phyloP scores from a whole-genome alignment of 2,113 vertebrate species.

The Etheostoma cragini region DNA sequence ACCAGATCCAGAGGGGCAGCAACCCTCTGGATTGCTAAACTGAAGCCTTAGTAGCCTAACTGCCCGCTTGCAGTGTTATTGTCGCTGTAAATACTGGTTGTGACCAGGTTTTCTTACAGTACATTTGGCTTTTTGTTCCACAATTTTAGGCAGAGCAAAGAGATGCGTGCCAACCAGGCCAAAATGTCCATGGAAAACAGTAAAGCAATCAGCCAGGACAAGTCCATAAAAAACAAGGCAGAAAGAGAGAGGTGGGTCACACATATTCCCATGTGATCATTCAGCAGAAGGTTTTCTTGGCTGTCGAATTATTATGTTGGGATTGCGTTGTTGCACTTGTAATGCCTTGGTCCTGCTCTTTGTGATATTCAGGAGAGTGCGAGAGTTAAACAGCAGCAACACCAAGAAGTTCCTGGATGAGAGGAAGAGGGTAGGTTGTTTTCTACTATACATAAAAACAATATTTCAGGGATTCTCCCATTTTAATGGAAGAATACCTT shows the following conservation, averaged over 20 bases:
- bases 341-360: neutral
- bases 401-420: constrained; percentile 99
- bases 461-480: neutral
- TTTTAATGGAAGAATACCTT: neutral
- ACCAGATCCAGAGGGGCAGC: neutral
- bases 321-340: neutral
- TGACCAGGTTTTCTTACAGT: neutral
- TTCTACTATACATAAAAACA: neutral
- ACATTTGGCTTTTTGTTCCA: neutral
- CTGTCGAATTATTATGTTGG: neutral
- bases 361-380: constrained; percentile 87
- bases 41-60: neutral
- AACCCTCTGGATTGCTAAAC: neutral
- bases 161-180: constrained; percentile 97
- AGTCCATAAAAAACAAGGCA: constrained; percentile 98
- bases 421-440: constrained; percentile 91
- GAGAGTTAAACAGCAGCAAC: constrained; percentile 98
- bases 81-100: neutral
- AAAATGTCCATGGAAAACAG: constrained; percentile 99
- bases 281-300: neutral
- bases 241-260: constrained; percentile 93
- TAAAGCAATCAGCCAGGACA: constrained; percentile 99
- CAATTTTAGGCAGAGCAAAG: constrained; percentile 92
- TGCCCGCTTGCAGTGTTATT: neutral
- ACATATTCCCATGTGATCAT: neutral